phyloP scores from a whole-genome alignment of 2,113 vertebrate genomes.

The Crotalus tigris region DNA sequence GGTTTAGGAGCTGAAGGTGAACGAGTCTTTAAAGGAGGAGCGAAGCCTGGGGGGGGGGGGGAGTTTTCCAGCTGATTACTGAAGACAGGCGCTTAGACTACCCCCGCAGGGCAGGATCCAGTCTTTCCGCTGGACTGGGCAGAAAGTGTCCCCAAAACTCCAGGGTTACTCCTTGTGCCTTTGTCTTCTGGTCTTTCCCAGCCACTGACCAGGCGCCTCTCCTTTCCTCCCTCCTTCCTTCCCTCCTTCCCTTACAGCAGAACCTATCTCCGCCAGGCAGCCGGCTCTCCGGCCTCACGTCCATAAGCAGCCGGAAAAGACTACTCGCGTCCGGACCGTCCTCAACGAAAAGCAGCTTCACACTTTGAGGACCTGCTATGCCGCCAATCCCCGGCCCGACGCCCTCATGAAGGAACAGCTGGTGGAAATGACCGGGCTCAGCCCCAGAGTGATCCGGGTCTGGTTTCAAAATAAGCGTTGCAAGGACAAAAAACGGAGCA shows the following conservation, averaged over 20 bases:
- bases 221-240: slow-evolving; percentile 23
- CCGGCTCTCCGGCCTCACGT: slow-evolving; percentile 92
- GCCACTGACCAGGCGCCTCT: slow-evolving; percentile 11
- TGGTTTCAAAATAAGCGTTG: slow-evolving; percentile 99
- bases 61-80: accelerated
- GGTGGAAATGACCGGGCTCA: slow-evolving; percentile 98
- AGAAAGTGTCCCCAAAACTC: neutral
- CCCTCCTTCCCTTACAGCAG: slow-evolving; percentile 78
- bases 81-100: neutral
- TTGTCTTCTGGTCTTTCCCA: neutral
- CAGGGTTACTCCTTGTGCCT: neutral
- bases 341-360: slow-evolving; percentile 99
- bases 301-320: slow-evolving; percentile 98
- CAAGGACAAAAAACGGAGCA: slow-evolving; percentile 96
- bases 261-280: slow-evolving; percentile 95
- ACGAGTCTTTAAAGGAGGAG: neutral
- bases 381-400: slow-evolving; percentile 94
- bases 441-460: slow-evolving; percentile 94
- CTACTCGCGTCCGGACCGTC: slow-evolving; percentile 94
- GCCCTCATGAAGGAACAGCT: slow-evolving; percentile 99
- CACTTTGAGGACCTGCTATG: slow-evolving; percentile 97
- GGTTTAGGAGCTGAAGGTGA: neutral
- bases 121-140: neutral
- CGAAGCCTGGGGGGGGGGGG: neutral
- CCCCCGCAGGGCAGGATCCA: neutral